Evolutionary conservation across 2,888 invertebrate species (phyloP), one percentile per base, ranked within the genome.

Genomic region (Drosophila mulleri): DNA sequence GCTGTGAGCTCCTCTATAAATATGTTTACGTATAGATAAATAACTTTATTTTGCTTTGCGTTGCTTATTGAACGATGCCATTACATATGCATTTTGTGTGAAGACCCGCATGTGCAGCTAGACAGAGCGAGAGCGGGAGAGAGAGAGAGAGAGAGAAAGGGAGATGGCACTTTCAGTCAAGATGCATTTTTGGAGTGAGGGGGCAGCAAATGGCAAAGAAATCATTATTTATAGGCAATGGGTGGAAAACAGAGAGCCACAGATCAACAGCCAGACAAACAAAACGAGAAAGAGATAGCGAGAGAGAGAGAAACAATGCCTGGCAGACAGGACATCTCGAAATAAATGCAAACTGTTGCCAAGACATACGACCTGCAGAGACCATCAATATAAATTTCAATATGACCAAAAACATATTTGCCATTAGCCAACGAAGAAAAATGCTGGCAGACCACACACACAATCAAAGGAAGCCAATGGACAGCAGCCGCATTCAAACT

Each of bases 331-430:
- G 45, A 65, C 50, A 59, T 54, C 52, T 70, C 58, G 57, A 74
- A 83, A 86, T 87, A 64, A 87, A 84, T 77, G 82, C 79, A 87
- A 84, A 83, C 87, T 81, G 83, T 80, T 81, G 81, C 73, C 84
- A 81, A 71, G 81, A 81, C 72, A 63, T 57, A 78, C 71, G 74
- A 72, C 72, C 68, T 66, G 41, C 47, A 57, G 68, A 66, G 70
- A 68, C 70, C 85, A 84, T 84, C 85, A 84, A 84, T 88, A 84
- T 88, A 88, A 75, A 84, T 84, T 88, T 78, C 77, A 79, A 75
- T 88, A 72, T 75, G 72, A 82, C 73, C 77, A 82, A 84, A 75
- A 84, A 80, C 67, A 71, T 84, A 79, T 79, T 80, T 80, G 62
- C 58, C 67, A 71, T 67, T 67, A 56, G 44, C 63, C 50, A 75